Evolutionary conservation across 2,888 invertebrate genomes (phyloP).

Genomic region (Euplexia lucipara): DNA sequence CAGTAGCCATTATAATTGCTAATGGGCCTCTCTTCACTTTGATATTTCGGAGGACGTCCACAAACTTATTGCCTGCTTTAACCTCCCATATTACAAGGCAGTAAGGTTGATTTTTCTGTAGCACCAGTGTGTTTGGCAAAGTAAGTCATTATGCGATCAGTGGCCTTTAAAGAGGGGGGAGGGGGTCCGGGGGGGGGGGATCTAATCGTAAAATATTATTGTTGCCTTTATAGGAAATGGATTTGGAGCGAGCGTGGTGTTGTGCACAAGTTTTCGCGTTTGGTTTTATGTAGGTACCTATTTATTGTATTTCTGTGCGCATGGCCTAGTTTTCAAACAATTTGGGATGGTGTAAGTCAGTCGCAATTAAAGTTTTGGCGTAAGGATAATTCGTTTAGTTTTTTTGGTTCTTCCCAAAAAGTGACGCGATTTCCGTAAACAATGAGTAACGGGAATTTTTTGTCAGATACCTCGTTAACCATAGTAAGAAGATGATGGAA

Average conservation of each 20-base stretch:
- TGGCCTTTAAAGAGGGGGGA: conserved; percentile 57
- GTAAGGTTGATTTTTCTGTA: conserved; percentile 57
- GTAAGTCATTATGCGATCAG: conserved; percentile 70
- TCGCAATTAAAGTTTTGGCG: neutral
- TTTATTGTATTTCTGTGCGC: neutral
- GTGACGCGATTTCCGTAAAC: too few species aligned
- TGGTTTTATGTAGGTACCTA: conserved; percentile 1
- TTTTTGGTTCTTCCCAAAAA: too few species aligned
- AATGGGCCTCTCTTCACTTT: conserved; percentile 78
- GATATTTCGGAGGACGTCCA: conserved; percentile 70
- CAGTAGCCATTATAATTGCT: conserved; percentile 86
- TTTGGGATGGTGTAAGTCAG: neutral
- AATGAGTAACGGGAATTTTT: too few species aligned
- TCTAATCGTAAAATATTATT: conserved; percentile 77
- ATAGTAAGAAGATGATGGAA: too few species aligned
- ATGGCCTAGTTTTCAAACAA: neutral
- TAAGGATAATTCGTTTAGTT: neutral
- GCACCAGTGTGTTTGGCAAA: conserved; percentile 53
- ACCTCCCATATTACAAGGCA: conserved; percentile 9
- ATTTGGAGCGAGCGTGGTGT: conserved; percentile 27
- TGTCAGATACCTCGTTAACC: too few species aligned
- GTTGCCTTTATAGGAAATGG: conserved; percentile 57
- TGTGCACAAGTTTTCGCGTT: conserved; percentile 5
- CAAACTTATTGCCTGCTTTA: conserved; percentile 21
- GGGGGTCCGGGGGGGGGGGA: conserved; percentile 62